A percentile compares a stretch with the other conserved stretches of the same genome.
These are phyloP conservation scores for Agapostemon virescens DNA, from an alignment of 2,888 invertebrate genomes.

Conservation along the genomic window DNA sequence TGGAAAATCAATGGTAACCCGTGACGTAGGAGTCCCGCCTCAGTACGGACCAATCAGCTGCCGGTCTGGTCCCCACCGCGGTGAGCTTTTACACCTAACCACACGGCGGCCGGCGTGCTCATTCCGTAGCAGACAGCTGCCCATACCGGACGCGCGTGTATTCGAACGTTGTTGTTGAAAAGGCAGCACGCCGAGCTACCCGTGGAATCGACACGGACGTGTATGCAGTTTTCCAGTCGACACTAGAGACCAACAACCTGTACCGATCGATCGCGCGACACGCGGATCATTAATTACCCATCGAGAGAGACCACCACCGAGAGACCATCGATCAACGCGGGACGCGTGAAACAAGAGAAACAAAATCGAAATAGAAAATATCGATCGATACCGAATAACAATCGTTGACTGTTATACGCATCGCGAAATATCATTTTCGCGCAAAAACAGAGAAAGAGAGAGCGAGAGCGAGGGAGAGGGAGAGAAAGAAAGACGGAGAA, in stretches of 20 bases:
- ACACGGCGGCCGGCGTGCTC: slow-evolving; percentile 75
- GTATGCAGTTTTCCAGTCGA: slow-evolving; percentile 70
- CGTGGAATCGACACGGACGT: slow-evolving; percentile 59
- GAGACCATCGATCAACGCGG: not conserved
- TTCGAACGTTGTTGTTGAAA: slow-evolving; percentile 47
- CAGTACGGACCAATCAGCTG: slow-evolving; percentile 70
- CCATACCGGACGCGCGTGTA: slow-evolving; percentile 69
- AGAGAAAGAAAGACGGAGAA: too few relatives aligned
- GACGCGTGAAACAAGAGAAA: not conserved
- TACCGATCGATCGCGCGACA: not conserved
- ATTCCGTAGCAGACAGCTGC: slow-evolving; percentile 77
- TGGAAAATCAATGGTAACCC: slow-evolving; percentile 78
- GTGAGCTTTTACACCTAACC: slow-evolving; percentile 65
- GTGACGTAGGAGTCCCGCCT: slow-evolving; percentile 80
- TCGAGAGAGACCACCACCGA: too few relatives aligned
- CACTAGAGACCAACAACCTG: not conserved
- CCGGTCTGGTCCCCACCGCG: slow-evolving; percentile 59
- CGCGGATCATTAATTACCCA: not conserved
- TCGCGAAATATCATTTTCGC: not conserved
- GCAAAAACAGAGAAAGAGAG: not conserved
- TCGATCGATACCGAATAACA: not conserved
- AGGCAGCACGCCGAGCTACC: slow-evolving; percentile 52
- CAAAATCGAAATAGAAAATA: not conserved
- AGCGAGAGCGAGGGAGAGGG: too few relatives aligned
- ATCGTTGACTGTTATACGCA: not conserved